Evolutionary conservation across 1,140 invertebrate species (phyloP).

Genomic region (Elymnias hypermnestra): DNA sequence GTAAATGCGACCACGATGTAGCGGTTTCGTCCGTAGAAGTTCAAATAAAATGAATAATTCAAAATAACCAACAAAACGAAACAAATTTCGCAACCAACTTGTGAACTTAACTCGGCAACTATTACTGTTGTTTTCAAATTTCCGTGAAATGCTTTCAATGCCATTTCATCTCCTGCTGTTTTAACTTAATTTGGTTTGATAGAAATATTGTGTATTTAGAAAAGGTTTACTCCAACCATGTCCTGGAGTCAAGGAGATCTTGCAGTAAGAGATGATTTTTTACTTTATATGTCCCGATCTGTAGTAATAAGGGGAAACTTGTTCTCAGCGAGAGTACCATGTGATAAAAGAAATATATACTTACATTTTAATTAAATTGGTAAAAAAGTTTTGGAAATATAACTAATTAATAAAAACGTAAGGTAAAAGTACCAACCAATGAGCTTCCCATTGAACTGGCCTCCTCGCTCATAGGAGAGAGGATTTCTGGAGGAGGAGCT

Average conservation of each 20-base stretch:
- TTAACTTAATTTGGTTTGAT: background rate
- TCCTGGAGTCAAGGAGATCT: background rate
- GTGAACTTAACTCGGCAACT: conserved; percentile 10
- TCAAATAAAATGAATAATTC: conserved; percentile 25
- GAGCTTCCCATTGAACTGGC: no score
- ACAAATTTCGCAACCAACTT: conserved; percentile 20
- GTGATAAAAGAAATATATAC: no score
- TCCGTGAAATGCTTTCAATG: conserved; percentile 1
- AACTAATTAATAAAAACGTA: no score
- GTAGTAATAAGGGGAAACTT: no score
- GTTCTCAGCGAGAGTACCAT: no score
- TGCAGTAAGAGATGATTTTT: background rate
- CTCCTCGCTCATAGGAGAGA: no score
- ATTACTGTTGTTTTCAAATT: conserved; percentile 20
- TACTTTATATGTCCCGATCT: no score
- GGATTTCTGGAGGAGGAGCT: no score
- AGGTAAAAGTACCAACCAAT: no score
- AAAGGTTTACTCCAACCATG: background rate
- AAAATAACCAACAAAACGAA: conserved; percentile 12
- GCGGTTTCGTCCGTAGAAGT: conserved; percentile 12
- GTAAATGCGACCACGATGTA: conserved; percentile 1
- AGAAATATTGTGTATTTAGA: no score
- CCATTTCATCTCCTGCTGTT: background rate
- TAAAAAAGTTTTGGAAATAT: no score
- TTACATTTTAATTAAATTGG: no score